A percentile compares a stretch with the other conserved stretches of the same genome.
Conservation (phyloP, 2,888 invertebrate genomes). For the Spisula subtruncata region DNA sequence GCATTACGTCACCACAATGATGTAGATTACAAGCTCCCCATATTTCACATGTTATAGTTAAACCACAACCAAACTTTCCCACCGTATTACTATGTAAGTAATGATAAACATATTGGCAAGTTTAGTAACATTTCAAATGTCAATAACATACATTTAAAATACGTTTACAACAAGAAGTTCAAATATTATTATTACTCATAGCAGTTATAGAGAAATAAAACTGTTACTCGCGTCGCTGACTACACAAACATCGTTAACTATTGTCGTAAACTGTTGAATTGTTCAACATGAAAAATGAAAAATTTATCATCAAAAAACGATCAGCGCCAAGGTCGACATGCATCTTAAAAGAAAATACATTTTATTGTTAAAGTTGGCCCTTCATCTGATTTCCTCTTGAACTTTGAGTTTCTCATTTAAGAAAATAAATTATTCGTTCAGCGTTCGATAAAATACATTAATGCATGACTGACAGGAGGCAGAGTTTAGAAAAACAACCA, state of each 20-base stretch:
- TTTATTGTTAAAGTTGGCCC: neutral
- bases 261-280: neutral
- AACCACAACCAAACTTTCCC: neutral
- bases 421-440: neutral
- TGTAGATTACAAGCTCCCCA: neutral
- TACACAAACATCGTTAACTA: neutral
- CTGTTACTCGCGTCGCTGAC: neutral
- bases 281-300: conserved; percentile 6
- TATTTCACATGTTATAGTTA: neutral
- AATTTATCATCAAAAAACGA: neutral
- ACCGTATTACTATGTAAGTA: neutral
- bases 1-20: conserved; percentile 12
- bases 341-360: neutral
- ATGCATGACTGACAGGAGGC: neutral
- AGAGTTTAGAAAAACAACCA: neutral
- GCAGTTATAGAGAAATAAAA: neutral
- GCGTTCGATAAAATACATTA: neutral
- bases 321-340: neutral
- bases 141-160: conserved; percentile 7
- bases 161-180: conserved; percentile 22
- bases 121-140: conserved; percentile 11
- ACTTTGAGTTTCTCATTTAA: conserved; percentile 1
- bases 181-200: conserved; percentile 22
- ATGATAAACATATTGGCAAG: neutral
- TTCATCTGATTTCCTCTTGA: neutral